Evolutionary conservation across 2,888 invertebrate genomes (phyloP).

Genomic region (Drosophila barbarae): DNA sequence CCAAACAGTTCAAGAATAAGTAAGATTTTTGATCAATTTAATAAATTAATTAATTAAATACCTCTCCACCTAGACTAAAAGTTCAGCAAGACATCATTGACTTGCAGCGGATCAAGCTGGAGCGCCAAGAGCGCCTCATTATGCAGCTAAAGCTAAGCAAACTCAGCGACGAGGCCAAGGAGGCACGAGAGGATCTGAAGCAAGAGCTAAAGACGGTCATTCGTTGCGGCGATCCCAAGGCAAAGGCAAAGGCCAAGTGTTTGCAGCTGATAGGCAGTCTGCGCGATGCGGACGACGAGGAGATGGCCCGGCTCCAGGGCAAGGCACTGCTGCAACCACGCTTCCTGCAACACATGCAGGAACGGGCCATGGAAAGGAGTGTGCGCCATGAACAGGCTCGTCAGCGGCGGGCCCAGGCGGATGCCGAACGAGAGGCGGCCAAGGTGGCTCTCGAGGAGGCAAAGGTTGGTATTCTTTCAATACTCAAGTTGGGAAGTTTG

Average conservation of each 20-base stretch:
- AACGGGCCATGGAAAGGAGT: conserved; percentile 84
- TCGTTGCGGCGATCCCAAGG: conserved; percentile 82
- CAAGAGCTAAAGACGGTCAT: conserved; percentile 82
- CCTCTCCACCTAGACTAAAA: conserved; percentile 81
- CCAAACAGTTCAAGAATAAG: conserved; percentile 79
- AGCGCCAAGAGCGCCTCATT: conserved; percentile 86
- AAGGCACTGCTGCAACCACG: conserved; percentile 82
- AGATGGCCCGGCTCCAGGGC: conserved; percentile 74
- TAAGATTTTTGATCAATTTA: conserved; percentile 45
- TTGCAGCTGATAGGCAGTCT: conserved; percentile 78
- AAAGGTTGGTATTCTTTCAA: conserved; percentile 61
- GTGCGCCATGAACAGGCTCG: conserved; percentile 78
- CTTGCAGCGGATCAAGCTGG: conserved; percentile 85
- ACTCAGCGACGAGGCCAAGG: conserved; percentile 84
- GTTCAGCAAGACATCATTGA: conserved; percentile 88
- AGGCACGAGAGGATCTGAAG: conserved; percentile 83
- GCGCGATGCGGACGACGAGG: conserved; percentile 76
- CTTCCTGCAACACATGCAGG: conserved; percentile 87
- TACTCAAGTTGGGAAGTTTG: background rate
- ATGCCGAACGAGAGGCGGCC: conserved; percentile 79
- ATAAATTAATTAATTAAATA: background rate
- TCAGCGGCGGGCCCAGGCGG: conserved; percentile 77
- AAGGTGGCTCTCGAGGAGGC: conserved; percentile 79
- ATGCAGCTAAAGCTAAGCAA: conserved; percentile 86
- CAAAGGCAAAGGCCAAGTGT: conserved; percentile 80